Conservation (phyloP, 1,140 invertebrate species). For the Contarinia nasturtii region DNA sequence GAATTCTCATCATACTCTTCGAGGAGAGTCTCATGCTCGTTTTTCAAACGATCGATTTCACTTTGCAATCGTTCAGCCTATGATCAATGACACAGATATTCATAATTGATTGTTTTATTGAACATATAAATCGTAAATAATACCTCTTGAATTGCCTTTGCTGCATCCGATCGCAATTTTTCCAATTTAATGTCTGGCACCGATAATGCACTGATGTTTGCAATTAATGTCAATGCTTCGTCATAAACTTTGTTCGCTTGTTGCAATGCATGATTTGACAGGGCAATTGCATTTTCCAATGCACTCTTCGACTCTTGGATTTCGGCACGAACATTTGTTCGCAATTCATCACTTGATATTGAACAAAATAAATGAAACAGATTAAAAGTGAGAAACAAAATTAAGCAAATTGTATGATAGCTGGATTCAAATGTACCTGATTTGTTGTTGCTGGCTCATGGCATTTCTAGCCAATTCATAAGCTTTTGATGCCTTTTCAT, state of each 20-base stretch:
- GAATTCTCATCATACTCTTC: slow-evolving; percentile 18
- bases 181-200: slow-evolving; percentile 55
- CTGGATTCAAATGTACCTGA: slow-evolving; percentile 28
- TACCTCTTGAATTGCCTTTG: slow-evolving; percentile 36
- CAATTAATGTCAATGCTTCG: slow-evolving; percentile 57
- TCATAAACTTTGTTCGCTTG: slow-evolving; percentile 56
- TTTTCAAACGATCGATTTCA: slow-evolving; percentile 6
- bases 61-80: slow-evolving; percentile 13
- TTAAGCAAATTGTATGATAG: slow-evolving; percentile 2
- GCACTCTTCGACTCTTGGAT: slow-evolving; percentile 39
- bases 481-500: slow-evolving; percentile 63
- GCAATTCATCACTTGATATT: slow-evolving; percentile 42
- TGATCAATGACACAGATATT: not conserved
- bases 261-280: slow-evolving; percentile 48
- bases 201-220: slow-evolving; percentile 50
- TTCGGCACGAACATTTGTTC: slow-evolving; percentile 29
- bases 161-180: slow-evolving; percentile 43
- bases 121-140: too few relatives aligned
- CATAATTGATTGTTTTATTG: too few relatives aligned
- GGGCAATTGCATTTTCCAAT: slow-evolving; percentile 41
- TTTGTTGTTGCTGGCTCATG: slow-evolving; percentile 59
- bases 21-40: not conserved
- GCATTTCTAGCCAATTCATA: slow-evolving; percentile 63
- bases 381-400: slow-evolving; percentile 1
- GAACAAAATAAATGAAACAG: slow-evolving; percentile 12